phyloP scores from a whole-genome alignment of 2,888 invertebrate species.

The Tachina lurida region DNA sequence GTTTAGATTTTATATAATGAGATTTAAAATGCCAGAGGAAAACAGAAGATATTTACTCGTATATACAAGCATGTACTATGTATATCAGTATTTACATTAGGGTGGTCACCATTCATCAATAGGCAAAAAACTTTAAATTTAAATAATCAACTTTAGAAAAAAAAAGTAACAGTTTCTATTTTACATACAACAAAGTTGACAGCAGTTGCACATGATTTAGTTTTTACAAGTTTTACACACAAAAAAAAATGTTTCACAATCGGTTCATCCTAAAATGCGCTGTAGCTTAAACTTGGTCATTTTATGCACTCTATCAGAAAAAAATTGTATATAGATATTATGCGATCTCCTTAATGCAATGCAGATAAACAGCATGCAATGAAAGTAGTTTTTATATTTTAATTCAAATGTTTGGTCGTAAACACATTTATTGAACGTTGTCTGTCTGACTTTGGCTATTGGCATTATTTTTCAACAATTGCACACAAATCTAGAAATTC shows the following conservation, averaged over 20 bases:
- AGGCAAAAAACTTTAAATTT: background rate
- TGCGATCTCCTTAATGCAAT: background rate
- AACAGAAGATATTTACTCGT: background rate
- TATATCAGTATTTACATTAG: background rate
- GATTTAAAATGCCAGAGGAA: constrained; percentile 26
- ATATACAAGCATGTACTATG: background rate
- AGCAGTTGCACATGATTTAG: too few relatives aligned
- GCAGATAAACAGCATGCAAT: background rate
- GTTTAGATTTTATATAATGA: constrained; percentile 30
- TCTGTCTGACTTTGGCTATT: constrained; percentile 68
- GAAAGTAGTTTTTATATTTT: constrained; percentile 30
- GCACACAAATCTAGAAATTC: constrained; percentile 62
- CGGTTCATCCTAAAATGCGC: too few relatives aligned
- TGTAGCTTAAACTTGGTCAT: too few relatives aligned
- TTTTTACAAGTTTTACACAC: too few relatives aligned
- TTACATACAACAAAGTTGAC: too few relatives aligned
- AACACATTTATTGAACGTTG: constrained; percentile 58
- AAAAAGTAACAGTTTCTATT: too few relatives aligned
- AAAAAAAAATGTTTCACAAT: too few relatives aligned
- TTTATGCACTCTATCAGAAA: too few relatives aligned
- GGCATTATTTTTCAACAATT: constrained; percentile 60
- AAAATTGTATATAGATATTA: too few relatives aligned
- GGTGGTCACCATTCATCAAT: background rate
- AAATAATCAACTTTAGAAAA: too few relatives aligned
- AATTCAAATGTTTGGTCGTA: constrained; percentile 39